Conservation (phyloP, 1,140 invertebrate genomes). For the Anastrepha ludens region DNA sequence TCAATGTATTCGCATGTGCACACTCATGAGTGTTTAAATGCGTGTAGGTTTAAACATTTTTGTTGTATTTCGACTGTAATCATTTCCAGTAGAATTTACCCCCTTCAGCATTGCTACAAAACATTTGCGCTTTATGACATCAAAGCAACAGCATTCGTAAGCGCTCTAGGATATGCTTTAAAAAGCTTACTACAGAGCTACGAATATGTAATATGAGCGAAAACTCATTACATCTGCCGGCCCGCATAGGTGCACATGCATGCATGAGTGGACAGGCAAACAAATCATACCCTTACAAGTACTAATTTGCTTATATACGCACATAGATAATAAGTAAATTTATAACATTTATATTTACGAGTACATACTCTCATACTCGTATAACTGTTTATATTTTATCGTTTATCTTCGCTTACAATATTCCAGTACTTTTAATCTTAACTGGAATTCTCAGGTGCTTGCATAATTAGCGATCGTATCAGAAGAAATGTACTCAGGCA, state of each 20-base stretch:
- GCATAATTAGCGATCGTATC: too few relatives aligned
- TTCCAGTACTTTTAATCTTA: too few relatives aligned
- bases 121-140: conserved; percentile 17
- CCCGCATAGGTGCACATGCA: neutral
- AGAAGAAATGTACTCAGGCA: too few relatives aligned
- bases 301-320: neutral
- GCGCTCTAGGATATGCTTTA: neutral
- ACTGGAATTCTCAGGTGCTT: too few relatives aligned
- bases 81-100: conserved; percentile 4
- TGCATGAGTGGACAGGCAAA: neutral
- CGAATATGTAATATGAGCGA: neutral
- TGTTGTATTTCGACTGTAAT: neutral
- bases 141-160: neutral
- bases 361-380: neutral
- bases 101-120: neutral
- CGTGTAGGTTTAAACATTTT: neutral
- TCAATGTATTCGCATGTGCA: neutral
- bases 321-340: neutral
- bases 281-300: neutral
- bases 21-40: neutral
- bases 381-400: neutral
- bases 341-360: neutral
- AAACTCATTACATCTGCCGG: conserved; percentile 11
- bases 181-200: neutral
- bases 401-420: too few relatives aligned